These are phyloP conservation scores for Nothocercus julius DNA, from an alignment of 2,113 vertebrate genomes.

Conservation along the genomic window DNA sequence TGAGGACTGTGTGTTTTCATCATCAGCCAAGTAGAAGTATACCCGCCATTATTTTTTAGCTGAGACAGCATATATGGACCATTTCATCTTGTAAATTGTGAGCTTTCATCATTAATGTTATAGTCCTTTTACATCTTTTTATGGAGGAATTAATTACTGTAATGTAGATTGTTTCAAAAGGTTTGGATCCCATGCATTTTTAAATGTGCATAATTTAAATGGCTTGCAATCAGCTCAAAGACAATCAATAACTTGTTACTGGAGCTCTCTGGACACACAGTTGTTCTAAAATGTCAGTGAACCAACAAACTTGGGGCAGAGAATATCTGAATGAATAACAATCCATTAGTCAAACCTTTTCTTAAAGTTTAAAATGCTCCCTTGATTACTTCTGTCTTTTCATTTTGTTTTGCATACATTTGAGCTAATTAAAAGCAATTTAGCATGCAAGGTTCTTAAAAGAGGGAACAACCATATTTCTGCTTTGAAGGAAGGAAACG, in stretches of 20 bases:
- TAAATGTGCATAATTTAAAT: neutral
- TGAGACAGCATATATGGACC: neutral
- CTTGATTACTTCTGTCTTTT: neutral
- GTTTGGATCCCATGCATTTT: neutral
- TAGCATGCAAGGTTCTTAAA: neutral
- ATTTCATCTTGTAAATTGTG: neutral
- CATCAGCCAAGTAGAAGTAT: neutral
- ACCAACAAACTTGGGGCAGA: neutral
- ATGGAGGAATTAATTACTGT: neutral
- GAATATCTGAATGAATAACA: neutral
- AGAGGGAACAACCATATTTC: neutral
- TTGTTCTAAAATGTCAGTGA: conserved; percentile 9
- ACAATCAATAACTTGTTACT: neutral
- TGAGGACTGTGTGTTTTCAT: neutral
- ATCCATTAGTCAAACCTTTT: neutral
- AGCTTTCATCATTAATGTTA: neutral
- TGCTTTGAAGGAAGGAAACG: neutral
- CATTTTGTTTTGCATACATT: neutral
- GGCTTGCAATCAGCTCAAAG: neutral
- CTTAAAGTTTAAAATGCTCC: neutral
- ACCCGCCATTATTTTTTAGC: neutral
- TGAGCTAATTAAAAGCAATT: neutral
- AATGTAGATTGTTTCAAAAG: neutral
- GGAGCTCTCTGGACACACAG: neutral
- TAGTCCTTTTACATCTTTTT: neutral